phyloP scores from a whole-genome alignment of 2,888 invertebrate species.

The Protodeltote pygarga region DNA sequence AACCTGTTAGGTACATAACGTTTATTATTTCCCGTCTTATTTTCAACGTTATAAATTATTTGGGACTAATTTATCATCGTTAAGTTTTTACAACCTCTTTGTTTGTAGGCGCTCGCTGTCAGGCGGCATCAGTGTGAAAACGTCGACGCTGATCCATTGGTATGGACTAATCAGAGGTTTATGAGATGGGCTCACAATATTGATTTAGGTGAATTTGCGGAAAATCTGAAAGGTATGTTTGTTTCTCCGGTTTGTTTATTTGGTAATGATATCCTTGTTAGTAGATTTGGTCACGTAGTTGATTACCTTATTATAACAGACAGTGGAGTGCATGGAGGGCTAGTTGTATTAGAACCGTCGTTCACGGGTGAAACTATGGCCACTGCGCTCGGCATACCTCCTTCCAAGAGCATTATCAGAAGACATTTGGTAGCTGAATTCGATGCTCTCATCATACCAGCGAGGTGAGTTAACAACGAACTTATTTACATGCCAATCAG shows the following conservation, averaged over 20 bases:
- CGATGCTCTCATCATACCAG: slow-evolving; percentile 95
- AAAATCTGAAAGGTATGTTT: slow-evolving; percentile 93
- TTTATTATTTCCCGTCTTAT: slow-evolving; percentile 56
- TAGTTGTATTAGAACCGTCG: slow-evolving; percentile 97
- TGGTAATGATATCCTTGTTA: slow-evolving; percentile 11
- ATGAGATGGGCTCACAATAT: slow-evolving; percentile 97
- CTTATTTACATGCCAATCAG: slow-evolving; percentile 18
- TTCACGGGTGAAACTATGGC: slow-evolving; percentile 98
- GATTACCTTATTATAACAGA: slow-evolving; percentile 83
- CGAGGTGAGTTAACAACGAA: slow-evolving; percentile 89
- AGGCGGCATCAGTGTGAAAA: slow-evolving; percentile 95
- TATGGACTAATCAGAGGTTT: slow-evolving; percentile 98
- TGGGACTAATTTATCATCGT: slow-evolving; percentile 55
- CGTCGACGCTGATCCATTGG: slow-evolving; percentile 95
- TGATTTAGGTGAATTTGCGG: slow-evolving; percentile 97
- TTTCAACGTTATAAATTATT: slow-evolving; percentile 56
- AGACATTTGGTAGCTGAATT: slow-evolving; percentile 96
- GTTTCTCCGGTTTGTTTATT: slow-evolving; percentile 25
- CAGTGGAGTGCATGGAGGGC: slow-evolving; percentile 97
- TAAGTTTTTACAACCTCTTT: slow-evolving; percentile 54
- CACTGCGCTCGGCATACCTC: slow-evolving; percentile 96
- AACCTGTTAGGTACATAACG: slow-evolving; percentile 63
- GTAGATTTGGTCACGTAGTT: slow-evolving; percentile 18
- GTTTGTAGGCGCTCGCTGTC: slow-evolving; percentile 92
- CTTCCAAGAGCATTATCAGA: slow-evolving; percentile 96